Evolutionary conservation across 2,797 vertebrate species (phyloP).

Genomic region (Xiphorhynchus erythropygius): DNA sequence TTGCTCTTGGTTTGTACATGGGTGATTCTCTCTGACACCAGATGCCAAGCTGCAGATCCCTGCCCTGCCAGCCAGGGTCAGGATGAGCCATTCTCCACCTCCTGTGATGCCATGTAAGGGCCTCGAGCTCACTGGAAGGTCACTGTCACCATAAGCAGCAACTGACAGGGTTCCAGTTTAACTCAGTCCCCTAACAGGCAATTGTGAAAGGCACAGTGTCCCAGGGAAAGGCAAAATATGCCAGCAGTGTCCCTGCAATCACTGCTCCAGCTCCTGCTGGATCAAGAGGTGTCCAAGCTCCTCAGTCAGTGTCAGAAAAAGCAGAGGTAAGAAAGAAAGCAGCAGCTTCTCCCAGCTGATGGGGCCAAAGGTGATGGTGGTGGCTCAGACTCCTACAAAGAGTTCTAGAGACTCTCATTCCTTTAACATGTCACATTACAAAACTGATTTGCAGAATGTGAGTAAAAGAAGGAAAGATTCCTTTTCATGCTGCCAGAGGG

Average conservation of each 20-base stretch:
- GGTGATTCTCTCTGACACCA: not conserved
- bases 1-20: not conserved
- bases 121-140: not conserved
- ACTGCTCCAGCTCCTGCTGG: not conserved
- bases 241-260: not conserved
- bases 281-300: not conserved
- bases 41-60: conserved; percentile 8
- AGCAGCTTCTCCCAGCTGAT: not conserved
- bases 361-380: not conserved
- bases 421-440: rapidly evolving
- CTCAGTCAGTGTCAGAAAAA: not conserved
- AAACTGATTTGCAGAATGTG: not conserved
- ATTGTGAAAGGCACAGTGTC: not conserved
- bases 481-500: not conserved
- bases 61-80: not conserved
- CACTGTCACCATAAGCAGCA: not conserved
- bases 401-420: not conserved
- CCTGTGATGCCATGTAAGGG: not conserved
- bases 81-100: not conserved
- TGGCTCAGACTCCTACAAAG: not conserved
- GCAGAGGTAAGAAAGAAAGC: not conserved
- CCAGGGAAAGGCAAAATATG: not conserved
- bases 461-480: not conserved
- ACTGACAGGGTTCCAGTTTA: not conserved
- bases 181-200: not conserved